Conservation (phyloP, 2,113 vertebrate genomes). For the Oryctolagus cuniculus region DNA sequence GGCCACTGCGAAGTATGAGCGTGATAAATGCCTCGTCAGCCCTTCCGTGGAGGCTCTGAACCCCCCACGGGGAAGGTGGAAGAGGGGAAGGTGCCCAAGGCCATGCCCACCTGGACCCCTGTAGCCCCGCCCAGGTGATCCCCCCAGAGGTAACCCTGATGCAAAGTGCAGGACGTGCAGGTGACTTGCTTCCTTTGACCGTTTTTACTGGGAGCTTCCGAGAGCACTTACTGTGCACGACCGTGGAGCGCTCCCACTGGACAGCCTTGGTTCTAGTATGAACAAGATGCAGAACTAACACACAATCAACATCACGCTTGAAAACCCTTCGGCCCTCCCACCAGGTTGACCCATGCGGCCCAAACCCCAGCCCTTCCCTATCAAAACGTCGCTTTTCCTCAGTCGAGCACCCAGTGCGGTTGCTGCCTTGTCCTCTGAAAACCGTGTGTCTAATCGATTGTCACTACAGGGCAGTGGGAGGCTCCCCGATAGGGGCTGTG, state of each 20-base stretch:
- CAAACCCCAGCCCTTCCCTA: background rate
- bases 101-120: background rate
- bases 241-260: accelerated
- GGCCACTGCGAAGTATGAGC: background rate
- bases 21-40: too few relatives aligned
- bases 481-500: background rate
- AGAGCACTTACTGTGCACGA: accelerated
- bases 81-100: too few relatives aligned
- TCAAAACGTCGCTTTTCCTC: background rate
- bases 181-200: accelerated
- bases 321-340: background rate
- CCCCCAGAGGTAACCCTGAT: background rate
- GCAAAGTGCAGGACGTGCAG: background rate
- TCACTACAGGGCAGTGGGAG: background rate
- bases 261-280: background rate
- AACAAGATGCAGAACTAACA: background rate
- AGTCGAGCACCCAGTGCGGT: background rate
- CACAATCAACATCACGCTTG: accelerated
- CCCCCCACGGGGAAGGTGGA: accelerated
- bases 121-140: background rate
- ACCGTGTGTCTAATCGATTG: too few relatives aligned
- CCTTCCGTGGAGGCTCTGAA: background rate
- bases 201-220: accelerated
- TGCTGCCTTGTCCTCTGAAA: background rate
- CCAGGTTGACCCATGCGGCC: accelerated